phyloP scores from a whole-genome alignment of 2,113 vertebrate genomes.

The Herpetotheres cachinnans region DNA sequence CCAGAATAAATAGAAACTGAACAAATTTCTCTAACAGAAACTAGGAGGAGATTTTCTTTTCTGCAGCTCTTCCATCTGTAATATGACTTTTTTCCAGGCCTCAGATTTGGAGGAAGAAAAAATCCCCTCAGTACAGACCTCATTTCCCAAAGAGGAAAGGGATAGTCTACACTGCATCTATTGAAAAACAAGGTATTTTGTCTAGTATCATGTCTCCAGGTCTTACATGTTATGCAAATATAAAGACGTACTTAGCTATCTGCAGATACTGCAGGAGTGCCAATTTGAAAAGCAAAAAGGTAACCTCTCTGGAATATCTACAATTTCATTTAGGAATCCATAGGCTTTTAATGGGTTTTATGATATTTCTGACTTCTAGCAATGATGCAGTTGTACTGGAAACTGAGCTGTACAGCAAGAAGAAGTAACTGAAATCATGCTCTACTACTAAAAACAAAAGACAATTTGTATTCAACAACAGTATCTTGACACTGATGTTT shows the following conservation, averaged over 20 bases:
- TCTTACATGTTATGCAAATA: neutral
- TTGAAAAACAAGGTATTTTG: neutral
- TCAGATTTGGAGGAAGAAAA: neutral
- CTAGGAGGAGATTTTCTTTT: neutral
- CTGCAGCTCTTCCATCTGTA: neutral
- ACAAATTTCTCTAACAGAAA: neutral
- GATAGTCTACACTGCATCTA: neutral
- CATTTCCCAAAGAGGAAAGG: neutral
- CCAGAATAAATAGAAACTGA: neutral
- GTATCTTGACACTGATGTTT: neutral
- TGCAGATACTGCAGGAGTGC: neutral
- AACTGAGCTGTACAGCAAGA: neutral
- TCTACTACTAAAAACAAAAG: neutral
- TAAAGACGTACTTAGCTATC: neutral
- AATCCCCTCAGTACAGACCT: neutral
- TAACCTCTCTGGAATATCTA: neutral
- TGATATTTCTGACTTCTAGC: neutral
- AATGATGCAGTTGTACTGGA: neutral
- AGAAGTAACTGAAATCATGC: neutral
- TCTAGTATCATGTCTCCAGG: neutral
- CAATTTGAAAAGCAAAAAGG: neutral
- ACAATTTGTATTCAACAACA: neutral
- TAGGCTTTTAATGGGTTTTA: neutral
- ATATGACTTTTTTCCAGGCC: neutral
- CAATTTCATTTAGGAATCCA: neutral